These are phyloP conservation scores for Stylophora pistillata DNA, from an alignment of 64 coral and sea anemone genomes.

Conservation along the genomic window DNA sequence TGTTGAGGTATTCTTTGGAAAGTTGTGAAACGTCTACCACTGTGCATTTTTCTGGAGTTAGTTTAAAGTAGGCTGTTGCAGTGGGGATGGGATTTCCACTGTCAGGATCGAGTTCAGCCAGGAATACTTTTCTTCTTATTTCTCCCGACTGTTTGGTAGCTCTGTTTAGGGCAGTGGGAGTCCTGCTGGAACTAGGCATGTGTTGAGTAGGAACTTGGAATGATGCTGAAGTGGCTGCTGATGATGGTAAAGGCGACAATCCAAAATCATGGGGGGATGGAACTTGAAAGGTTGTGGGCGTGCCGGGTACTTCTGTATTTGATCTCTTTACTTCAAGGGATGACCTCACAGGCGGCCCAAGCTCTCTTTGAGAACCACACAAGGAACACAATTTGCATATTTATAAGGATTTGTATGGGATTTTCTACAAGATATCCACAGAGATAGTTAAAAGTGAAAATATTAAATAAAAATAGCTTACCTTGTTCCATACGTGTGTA, in stretches of 20 bases:
- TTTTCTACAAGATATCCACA: too few species aligned
- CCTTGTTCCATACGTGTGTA: too few species aligned
- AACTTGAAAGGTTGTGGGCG: background rate
- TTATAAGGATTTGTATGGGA: too few species aligned
- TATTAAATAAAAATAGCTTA: too few species aligned
- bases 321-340: background rate
- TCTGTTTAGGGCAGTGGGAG: background rate
- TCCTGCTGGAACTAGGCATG: background rate
- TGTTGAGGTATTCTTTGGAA: constrained; percentile 4
- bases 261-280: background rate
- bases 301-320: background rate
- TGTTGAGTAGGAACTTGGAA: background rate
- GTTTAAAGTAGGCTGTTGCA: constrained; percentile 13
- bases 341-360: too few species aligned
- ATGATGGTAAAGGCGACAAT: background rate
- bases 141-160: background rate
- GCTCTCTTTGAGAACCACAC: too few species aligned
- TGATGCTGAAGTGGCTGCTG: background rate
- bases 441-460: too few species aligned
- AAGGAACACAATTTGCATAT: too few species aligned
- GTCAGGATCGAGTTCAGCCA: constrained; percentile 19
- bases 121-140: background rate
- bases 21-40: background rate
- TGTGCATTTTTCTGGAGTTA: background rate
- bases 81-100: background rate